phyloP scores from a whole-genome alignment of 2,797 vertebrate genomes.

The Lophotriccus pileatus region DNA sequence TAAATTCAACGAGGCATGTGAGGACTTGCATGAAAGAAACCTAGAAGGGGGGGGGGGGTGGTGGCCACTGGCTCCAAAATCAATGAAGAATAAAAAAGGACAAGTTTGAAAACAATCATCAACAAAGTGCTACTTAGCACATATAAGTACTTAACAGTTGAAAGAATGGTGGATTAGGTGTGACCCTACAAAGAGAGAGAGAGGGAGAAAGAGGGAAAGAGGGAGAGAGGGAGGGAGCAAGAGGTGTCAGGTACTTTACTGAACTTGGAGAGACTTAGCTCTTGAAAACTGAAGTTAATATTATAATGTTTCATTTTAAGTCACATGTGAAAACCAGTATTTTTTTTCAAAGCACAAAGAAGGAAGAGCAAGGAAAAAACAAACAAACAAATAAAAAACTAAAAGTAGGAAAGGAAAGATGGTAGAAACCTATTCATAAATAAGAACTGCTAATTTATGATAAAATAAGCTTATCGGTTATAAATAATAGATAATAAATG shows the following conservation, averaged over 20 bases:
- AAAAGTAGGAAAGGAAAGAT: background rate
- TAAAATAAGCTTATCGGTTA: background rate
- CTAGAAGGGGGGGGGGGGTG: rapidly evolving
- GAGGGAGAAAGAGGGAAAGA: background rate
- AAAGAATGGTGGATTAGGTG: background rate
- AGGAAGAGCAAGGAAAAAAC: background rate
- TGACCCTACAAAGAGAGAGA: background rate
- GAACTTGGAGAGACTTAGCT: background rate
- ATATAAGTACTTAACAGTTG: background rate
- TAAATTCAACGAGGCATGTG: background rate
- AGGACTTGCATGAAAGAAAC: background rate
- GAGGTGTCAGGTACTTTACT: background rate
- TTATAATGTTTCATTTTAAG: background rate
- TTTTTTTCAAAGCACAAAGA: background rate
- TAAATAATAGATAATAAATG: background rate
- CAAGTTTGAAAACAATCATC: background rate
- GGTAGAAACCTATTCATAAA: background rate
- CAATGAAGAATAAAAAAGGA: background rate
- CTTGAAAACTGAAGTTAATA: background rate
- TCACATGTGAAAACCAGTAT: background rate
- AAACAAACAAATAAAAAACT: background rate
- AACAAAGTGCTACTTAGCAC: background rate
- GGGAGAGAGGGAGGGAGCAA: no score
- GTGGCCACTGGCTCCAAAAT: background rate
- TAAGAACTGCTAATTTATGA: background rate